Conservation (phyloP, 92 coral and sea anemone species). For the Desmophyllum pertusum region DNA sequence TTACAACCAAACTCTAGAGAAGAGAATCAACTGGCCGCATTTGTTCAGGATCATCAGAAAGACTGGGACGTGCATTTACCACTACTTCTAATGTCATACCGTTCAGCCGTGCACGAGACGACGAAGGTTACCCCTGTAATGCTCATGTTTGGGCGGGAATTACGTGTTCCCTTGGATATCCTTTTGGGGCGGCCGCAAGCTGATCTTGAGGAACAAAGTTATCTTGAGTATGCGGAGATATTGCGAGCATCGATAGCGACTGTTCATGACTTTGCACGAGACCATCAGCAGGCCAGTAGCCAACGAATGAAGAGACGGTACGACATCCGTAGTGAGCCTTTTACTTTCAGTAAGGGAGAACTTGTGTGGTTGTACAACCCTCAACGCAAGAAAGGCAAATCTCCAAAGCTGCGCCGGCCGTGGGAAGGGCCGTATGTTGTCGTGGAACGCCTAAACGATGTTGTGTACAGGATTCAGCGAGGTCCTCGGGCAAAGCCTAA, state of each 20-base stretch:
- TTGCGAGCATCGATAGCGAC: constrained; percentile 31
- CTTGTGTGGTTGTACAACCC: constrained; percentile 49
- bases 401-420: constrained; percentile 44
- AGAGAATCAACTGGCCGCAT: constrained; percentile 30
- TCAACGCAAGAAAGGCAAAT: constrained; percentile 34
- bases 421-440: constrained; percentile 53
- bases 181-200: constrained; percentile 46
- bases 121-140: constrained; percentile 51
- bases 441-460: constrained; percentile 21
- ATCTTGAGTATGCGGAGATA: constrained; percentile 30
- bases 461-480: too few species aligned
- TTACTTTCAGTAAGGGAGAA: constrained; percentile 15
- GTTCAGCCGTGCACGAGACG: constrained; percentile 52
- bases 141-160: constrained; percentile 52
- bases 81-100: constrained; percentile 50
- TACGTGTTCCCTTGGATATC: constrained; percentile 46
- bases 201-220: not conserved
- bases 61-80: constrained; percentile 66
- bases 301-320: constrained; percentile 30
- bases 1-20: constrained; percentile 34
- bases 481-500: constrained; percentile 37
- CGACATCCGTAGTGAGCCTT: constrained; percentile 11
- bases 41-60: constrained; percentile 42
- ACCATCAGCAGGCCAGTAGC: constrained; percentile 30
- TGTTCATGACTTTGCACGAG: constrained; percentile 38